Base-by-base conservation (phyloP, 2,797 vertebrate species). In the Champsocephalus gunnari region DNA sequence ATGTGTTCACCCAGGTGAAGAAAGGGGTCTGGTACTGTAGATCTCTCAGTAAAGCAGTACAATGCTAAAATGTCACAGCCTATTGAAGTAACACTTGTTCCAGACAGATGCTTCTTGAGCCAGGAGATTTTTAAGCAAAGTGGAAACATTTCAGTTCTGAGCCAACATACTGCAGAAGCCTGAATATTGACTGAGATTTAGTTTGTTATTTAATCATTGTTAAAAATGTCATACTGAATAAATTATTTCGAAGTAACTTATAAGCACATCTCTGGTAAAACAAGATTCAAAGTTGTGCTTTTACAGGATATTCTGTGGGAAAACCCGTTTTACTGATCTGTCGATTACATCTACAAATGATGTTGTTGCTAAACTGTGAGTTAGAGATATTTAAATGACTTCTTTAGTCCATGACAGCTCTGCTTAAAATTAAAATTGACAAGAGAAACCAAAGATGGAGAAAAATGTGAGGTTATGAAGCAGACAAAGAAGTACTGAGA, bases 151-250 rank as follows among this genome's bases (percentile, higher is more conserved):
- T 34, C 56, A 48, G 17, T 2, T 41, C 62, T 59, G 47, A 77
- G 72, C 55, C 61, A 32, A 61, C 65, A 66, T 14, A 49, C 60
- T 80, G 72, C 58, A 55, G 60, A 59, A 56, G 66, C 72, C 65
- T 82, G 82, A 79, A 64, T 62, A 49, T 45, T 65, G 34, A 38
- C 34, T 38, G 8, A 38, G 34, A 38, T 7, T 38, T 38, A 38
- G 8, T 38, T 6, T 4, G 34, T 34, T 34, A 34, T 34, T 10
- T 34, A 34, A 34, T 34, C 34, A 34, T 34, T 34, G 6, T 34
- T 34, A 6, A 6, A 34, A 5, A 6, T 34, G 5, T 34, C 34
- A 34, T 34, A 34, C 34, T 34, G 34, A 38, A 38, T 7, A 38
- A 9, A 38, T 38, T 7, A 38, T 9, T 7, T 38, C 34, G 0